phyloP scores from a whole-genome alignment of 2,888 invertebrate genomes.

The Chloromyia formosa region DNA sequence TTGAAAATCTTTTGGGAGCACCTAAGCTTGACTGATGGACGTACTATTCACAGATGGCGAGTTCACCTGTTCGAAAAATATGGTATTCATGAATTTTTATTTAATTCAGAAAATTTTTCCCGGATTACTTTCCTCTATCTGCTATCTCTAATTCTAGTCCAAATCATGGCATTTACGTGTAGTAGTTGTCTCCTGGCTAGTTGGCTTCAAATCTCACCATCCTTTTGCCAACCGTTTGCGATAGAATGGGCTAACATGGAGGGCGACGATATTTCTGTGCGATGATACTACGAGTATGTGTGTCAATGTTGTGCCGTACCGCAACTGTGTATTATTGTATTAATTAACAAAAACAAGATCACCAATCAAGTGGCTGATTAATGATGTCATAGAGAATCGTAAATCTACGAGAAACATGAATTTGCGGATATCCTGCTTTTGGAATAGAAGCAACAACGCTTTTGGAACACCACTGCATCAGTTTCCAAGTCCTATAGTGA shows the following conservation, averaged over 20 bases:
- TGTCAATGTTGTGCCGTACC: slow-evolving; percentile 39
- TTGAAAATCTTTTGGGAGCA: too few relatives aligned
- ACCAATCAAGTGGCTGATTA: slow-evolving; percentile 65
- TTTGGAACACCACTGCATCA: slow-evolving; percentile 11
- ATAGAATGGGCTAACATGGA: background rate
- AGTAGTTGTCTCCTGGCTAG: slow-evolving; percentile 40
- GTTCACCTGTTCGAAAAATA: too few relatives aligned
- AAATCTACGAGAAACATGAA: slow-evolving; percentile 58
- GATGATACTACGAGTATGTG: slow-evolving; percentile 16
- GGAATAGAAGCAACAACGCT: slow-evolving; percentile 24
- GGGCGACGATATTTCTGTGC: background rate
- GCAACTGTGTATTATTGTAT: slow-evolving; percentile 60
- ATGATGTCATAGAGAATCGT: slow-evolving; percentile 64
- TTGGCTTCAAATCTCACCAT: background rate
- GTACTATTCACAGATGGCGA: too few relatives aligned
- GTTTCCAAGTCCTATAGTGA: background rate
- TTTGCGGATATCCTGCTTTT: slow-evolving; percentile 43
- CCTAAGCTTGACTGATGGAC: too few relatives aligned
- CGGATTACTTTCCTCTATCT: background rate
- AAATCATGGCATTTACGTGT: background rate
- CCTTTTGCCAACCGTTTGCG: background rate
- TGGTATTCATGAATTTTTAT: too few relatives aligned
- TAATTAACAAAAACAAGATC: slow-evolving; percentile 65
- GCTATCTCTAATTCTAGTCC: slow-evolving; percentile 5
- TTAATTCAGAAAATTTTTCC: too few relatives aligned